phyloP scores from a whole-genome alignment of 37 sponge, comb jelly and placozoan species.

The Ephydatia muelleri region DNA sequence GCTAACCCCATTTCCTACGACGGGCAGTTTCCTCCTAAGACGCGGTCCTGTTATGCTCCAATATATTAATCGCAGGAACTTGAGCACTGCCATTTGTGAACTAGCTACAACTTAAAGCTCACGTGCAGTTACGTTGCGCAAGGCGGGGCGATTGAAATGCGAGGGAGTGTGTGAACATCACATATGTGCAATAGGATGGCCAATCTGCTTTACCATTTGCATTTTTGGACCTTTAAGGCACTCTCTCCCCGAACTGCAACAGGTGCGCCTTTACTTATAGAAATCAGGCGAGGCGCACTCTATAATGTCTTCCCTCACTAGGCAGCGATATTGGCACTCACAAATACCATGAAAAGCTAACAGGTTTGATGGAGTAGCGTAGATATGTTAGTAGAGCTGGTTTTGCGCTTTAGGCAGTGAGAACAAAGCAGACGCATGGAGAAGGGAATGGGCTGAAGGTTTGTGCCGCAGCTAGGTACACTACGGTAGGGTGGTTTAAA shows the following conservation, averaged over 20 bases:
- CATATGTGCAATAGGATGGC: not conserved
- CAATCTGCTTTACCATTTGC: slow-evolving; percentile 53
- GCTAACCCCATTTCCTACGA: slow-evolving; percentile 34
- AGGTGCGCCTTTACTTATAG: not conserved
- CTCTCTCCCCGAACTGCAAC: slow-evolving; percentile 49
- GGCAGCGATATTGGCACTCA: slow-evolving; percentile 58
- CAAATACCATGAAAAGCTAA: slow-evolving; percentile 47
- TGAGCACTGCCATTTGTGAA: not conserved
- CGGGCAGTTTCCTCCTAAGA: slow-evolving; percentile 24
- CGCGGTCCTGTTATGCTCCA: slow-evolving; percentile 57
- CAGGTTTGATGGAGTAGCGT: not conserved
- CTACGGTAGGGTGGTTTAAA: slow-evolving; percentile 18
- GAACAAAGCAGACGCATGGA: not conserved
- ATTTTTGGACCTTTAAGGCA: slow-evolving; percentile 69
- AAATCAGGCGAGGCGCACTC: not conserved
- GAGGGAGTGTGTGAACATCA: no score
- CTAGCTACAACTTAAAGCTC: not conserved
- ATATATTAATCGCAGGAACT: not conserved
- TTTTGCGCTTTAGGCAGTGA: not conserved
- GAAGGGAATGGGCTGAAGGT: slow-evolving; percentile 64
- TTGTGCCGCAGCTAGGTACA: not conserved
- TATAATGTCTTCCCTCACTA: not conserved
- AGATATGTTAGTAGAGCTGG: not conserved
- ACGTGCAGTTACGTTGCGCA: not conserved
- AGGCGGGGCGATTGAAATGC: no score